Base-by-base conservation (phyloP, 1,140 invertebrate species). In the Zaprionus nigranus region DNA sequence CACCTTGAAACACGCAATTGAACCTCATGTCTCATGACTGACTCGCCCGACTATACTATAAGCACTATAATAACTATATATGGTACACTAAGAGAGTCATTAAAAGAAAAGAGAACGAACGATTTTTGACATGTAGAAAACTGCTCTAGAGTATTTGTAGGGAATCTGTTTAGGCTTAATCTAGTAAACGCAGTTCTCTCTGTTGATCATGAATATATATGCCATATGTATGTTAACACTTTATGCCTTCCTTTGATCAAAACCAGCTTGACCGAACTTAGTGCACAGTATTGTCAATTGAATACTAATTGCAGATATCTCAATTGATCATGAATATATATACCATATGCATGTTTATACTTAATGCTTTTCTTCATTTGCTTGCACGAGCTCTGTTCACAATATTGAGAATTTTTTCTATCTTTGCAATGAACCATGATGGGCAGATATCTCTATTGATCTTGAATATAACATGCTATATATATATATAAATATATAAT, bases 1-100 rank as follows among this genome's bases (percentile, higher is more conserved):
- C 79, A 70, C 65, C 75, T 74, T 82, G 79, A 68, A 81, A 69
- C 60, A 61, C 28, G 40, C 79, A 61, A 62, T 74, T 75, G 43
- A 78, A 51, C 43, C 28, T 49, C 56, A 54, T 66, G 17, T 57
- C 36, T 57, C 43, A 61, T 46, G 26, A n/a, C 24, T 61, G 11
- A 30, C 6, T 49, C 3, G 17, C 7, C 46, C 17, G 9, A 54
- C 24, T 28, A 54, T 54, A 13, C 26, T 54, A 54, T 58, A 58
- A 13, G n/a, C 5, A 11, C 6, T 17, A 12, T 34, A 58, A 34
- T 58, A 20, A 22, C 20, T 2, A 34, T 9, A 34, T 34, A 34
- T 34, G 9, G 30, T 24, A 51, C 1, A 51, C 46, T 24, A 24
- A 51, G 7, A 51, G 9, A 24, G 20, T 24, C 13, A 51, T 51